Evolutionary conservation across 2,113 vertebrate species (phyloP), one percentile per base, ranked within the genome.

Genomic region (Etheostoma cragini): DNA sequence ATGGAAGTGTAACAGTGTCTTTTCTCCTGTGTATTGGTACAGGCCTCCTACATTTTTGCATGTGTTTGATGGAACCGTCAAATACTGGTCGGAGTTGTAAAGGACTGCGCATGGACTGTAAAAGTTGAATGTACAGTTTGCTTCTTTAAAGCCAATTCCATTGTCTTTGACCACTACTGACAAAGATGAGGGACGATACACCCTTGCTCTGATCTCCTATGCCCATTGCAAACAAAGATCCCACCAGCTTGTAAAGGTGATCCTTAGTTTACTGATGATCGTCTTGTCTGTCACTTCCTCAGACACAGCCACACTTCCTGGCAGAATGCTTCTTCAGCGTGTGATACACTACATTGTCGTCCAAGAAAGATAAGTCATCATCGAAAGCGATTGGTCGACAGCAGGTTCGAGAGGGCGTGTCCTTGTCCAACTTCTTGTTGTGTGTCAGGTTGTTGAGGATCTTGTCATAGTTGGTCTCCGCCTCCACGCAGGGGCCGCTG

Each of bases 271-370:
- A 46, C 71, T 4, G 63, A 8, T 19, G 30, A 35, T 13, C 65
- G 13, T 52, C 68, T 56, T 3, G 61, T 50, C 50, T 21, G 65
- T 61, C 21, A 35, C 61, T 15, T 66, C 53, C 58, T 99, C 95
- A 99, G 87, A 99, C 93, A 15, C 98, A 99, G 84, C 95, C 98
- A 89, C 98, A 99, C 93, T 95, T 97, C 89, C 97, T 96, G 12
- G 98, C 98, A 88, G 98, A 99, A 96, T 99, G 98, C 95, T 99
- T 97, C 92, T 96, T 98, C 86, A 99, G 94, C 66, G 97, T 98
- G 93, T 99, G 98, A 91, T 99, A 99, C 94, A 94, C 97, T 84
- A 99, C 92, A 71, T 96, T 96, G 86, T 99, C 97, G 6, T 99
- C 98, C 95, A 99, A 86, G 93, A 99, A 99, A 0, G 98, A 99